Conservation (phyloP, 2,113 vertebrate species). For the Indicator indicator region DNA sequence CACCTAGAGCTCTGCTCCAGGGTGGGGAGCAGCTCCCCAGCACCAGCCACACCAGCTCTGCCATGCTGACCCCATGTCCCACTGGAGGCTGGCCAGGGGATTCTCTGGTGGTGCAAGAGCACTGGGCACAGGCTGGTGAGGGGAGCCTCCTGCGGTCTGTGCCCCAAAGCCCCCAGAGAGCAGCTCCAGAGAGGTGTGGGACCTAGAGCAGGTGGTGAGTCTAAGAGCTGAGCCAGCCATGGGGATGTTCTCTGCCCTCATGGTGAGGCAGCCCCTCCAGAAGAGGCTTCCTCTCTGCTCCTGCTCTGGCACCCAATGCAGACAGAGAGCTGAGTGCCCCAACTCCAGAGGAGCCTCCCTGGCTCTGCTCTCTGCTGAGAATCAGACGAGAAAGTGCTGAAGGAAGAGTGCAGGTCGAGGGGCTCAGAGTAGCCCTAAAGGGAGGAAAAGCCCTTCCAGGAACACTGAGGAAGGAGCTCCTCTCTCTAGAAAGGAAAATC, state of each 20-base stretch:
- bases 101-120: neutral
- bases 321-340: neutral
- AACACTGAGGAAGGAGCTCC: neutral
- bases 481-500: neutral
- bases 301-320: too few relatives aligned
- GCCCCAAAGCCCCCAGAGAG: neutral
- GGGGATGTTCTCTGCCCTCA: too few relatives aligned
- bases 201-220: accelerated
- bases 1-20: neutral
- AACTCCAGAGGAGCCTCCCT: neutral
- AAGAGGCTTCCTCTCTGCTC: too few relatives aligned
- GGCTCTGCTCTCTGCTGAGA: neutral
- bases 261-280: accelerated
- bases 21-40: neutral
- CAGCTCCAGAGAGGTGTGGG: neutral
- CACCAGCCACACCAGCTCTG: neutral
- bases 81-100: neutral
- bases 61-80: neutral
- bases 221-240: accelerated
- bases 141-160: neutral
- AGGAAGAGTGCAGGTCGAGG: neutral
- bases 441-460: neutral
- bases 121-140: accelerated
- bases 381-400: neutral
- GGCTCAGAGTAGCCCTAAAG: neutral